Percentiles rank a stretch among this genome's conserved stretches.
Evolutionary conservation across 2,888 invertebrate genomes (phyloP).

Genomic region (Troides helena): DNA sequence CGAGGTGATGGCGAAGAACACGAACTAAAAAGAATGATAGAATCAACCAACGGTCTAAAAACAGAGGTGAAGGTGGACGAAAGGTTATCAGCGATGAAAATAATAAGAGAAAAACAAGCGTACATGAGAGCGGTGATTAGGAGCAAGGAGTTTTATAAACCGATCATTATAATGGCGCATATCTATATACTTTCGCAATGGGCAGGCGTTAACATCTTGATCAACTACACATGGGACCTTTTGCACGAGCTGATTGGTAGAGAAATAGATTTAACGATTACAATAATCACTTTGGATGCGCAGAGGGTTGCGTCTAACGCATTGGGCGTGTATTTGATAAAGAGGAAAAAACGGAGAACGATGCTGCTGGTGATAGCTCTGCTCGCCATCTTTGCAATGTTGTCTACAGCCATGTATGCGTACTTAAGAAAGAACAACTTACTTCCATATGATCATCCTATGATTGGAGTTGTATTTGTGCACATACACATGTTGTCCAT

Average conservation of each 20-base stretch:
- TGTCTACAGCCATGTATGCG: conserved; percentile 29
- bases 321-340: conserved; percentile 39
- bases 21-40: conserved; percentile 46
- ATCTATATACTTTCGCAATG: conserved; percentile 40
- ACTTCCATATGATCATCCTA: conserved; percentile 27
- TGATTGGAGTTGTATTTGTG: conserved; percentile 34
- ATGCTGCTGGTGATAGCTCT: conserved; percentile 27
- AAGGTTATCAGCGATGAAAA: background rate
- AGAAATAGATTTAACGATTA: conserved; percentile 33
- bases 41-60: conserved; percentile 31
- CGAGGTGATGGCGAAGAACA: conserved; percentile 58
- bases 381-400: conserved; percentile 21
- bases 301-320: conserved; percentile 40
- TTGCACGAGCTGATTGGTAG: conserved; percentile 35
- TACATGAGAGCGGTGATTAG: conserved; percentile 34
- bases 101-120: conserved; percentile 6
- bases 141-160: conserved; percentile 44
- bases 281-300: conserved; percentile 35
- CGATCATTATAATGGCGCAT: conserved; percentile 43
- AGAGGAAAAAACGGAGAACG: conserved; percentile 28
- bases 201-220: conserved; percentile 41
- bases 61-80: conserved; percentile 26
- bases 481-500: conserved; percentile 38
- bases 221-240: conserved; percentile 39
- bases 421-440: conserved; percentile 25